These are phyloP conservation scores for Gonatopus flavifemur DNA, from an alignment of 1,140 invertebrate genomes.

Conservation along the genomic window DNA sequence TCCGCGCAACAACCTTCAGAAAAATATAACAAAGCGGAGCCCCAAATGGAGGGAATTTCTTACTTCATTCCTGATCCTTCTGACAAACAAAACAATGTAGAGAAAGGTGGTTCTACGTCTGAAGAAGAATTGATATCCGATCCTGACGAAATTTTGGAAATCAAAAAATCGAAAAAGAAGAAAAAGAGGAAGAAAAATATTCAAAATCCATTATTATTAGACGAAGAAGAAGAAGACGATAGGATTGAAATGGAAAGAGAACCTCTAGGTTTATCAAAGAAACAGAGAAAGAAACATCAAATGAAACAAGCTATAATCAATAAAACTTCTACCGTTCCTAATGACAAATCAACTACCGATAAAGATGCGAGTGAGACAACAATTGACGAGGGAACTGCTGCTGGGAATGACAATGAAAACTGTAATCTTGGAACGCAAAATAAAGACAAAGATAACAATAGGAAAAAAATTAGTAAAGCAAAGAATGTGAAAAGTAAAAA, in stretches of 20 bases:
- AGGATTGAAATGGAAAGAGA: conserved; percentile 41
- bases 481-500: conserved; percentile 46
- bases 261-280: conserved; percentile 56
- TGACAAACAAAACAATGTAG: conserved; percentile 25
- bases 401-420: neutral
- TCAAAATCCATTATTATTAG: conserved; percentile 29
- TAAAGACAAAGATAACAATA: neutral
- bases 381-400: neutral
- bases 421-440: neutral
- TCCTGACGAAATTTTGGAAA: conserved; percentile 41
- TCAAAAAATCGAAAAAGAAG: conserved; percentile 52
- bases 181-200: conserved; percentile 46
- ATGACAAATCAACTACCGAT: neutral
- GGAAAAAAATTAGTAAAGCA: conserved; percentile 5
- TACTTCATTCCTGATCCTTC: conserved; percentile 22
- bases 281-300: conserved; percentile 55
- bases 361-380: neutral
- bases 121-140: conserved; percentile 51
- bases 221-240: conserved; percentile 41
- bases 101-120: conserved; percentile 39
- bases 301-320: conserved; percentile 33
- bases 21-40: conserved; percentile 1
- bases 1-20: conserved; percentile 4
- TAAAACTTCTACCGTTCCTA: conserved; percentile 26
- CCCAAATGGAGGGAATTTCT: conserved; percentile 21